Base-by-base conservation (phyloP, 1,140 invertebrate genomes). In the Luehdorfia chinensis region DNA sequence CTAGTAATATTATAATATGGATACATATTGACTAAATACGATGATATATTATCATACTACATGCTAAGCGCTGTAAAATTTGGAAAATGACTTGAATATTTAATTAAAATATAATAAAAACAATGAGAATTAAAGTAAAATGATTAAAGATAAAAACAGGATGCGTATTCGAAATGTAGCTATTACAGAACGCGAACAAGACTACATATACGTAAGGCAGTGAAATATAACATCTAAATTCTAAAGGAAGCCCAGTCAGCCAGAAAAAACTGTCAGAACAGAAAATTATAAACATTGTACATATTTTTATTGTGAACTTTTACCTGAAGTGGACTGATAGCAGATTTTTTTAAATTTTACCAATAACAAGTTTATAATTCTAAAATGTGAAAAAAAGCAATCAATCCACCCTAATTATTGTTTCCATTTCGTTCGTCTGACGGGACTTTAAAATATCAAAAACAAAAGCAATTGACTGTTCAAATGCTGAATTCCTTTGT, bases 401-500 rank as follows among this genome's bases (percentile, higher is more conserved):
- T 1, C 27, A 1, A 21, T 2, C 19, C 2, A 3, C 19, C 19
- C 19, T 21, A 21, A 6, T 7, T 5, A 41, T 41, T 28, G n/a
- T n/a, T n/a, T n/a, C n/a, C n/a, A n/a, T n/a, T 41, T 41, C 27
- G 15, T 41, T 41, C n/a, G 13, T 27, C 37, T 41, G 51, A 34
- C 44, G 45, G 51, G 47, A 41, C 31, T 54, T 48, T 28, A 43
- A 47, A 27, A 43, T 13, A 7, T 8, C 23, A 27, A 27, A 27
- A n/a, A n/a, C n/a, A n/a, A 36, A 37, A 37, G 34, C 23, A 8
- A 41, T 41, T 55, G 58, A 48, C 43, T 62, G 55, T 49, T 66
- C 75, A 81, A 81, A 84, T 83, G 80, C 80, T 84, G 80, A 84
- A 84, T 84, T 84, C 80, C 80, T 83, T 83, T 80, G 58, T 60